A percentile compares a stretch with the other conserved stretches of the same genome.
phyloP scores from a whole-genome alignment of 2,888 invertebrate species.

The Euzophera pinguis region DNA sequence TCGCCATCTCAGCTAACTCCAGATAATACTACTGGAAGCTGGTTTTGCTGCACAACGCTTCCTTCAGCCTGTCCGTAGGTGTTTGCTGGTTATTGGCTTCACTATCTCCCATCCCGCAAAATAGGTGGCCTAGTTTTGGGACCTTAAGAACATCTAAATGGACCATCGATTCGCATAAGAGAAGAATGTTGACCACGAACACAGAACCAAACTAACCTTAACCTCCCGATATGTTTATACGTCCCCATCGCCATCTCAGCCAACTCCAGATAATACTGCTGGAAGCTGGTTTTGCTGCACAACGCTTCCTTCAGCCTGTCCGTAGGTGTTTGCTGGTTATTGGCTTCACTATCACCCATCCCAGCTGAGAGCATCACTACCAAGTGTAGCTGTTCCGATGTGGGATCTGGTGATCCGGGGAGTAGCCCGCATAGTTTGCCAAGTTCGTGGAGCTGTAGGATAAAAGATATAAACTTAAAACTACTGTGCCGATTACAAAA shows the following conservation, averaged over 20 bases:
- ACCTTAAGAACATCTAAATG: no score
- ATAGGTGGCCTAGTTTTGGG: no score
- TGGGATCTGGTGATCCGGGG: slow-evolving; percentile 87
- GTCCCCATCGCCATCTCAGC: slow-evolving; percentile 97
- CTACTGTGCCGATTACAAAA: no score
- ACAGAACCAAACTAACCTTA: slow-evolving; percentile 52
- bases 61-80: slow-evolving; percentile 91
- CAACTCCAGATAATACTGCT: slow-evolving; percentile 94
- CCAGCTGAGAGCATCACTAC: slow-evolving; percentile 95
- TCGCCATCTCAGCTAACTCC: slow-evolving; percentile 95
- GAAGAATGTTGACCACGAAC: no score
- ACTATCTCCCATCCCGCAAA: slow-evolving; percentile 94
- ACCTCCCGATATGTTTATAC: slow-evolving; percentile 93
- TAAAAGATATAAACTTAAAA: no score
- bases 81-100: slow-evolving; percentile 69
- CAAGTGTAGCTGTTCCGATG: slow-evolving; percentile 92
- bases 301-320: slow-evolving; percentile 94
- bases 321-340: slow-evolving; percentile 80
- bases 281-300: slow-evolving; percentile 93
- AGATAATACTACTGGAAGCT: slow-evolving; percentile 94
- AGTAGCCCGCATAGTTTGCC: slow-evolving; percentile 95
- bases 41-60: slow-evolving; percentile 93
- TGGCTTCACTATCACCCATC: slow-evolving; percentile 87
- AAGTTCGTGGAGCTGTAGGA: slow-evolving; percentile 85
- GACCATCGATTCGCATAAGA: no score